Percentiles rank a stretch among this genome's conserved stretches.
These are phyloP conservation scores for Xenus cinereus DNA, from an alignment of 2,113 vertebrate genomes.

Conservation along the genomic window DNA sequence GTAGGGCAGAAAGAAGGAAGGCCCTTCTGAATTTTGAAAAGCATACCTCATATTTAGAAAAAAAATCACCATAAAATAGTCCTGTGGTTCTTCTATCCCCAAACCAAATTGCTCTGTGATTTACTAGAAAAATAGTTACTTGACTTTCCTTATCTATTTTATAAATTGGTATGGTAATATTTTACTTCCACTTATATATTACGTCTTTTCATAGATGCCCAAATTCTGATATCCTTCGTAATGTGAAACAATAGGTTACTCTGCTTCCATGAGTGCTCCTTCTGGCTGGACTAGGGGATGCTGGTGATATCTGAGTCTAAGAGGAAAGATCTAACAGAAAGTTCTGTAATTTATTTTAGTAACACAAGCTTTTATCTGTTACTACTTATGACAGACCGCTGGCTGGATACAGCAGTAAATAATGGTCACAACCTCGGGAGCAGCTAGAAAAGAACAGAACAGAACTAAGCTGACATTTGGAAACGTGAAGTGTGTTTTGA, in stretches of 20 bases:
- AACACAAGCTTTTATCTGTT: background rate
- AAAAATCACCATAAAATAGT: background rate
- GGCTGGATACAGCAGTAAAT: background rate
- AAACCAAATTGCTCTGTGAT: background rate
- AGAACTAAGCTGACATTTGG: background rate
- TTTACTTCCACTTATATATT: background rate
- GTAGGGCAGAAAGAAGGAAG: background rate
- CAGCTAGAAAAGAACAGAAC: background rate
- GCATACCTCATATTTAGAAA: background rate
- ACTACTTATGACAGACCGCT: background rate
- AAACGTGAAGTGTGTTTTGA: background rate
- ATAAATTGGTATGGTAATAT: background rate
- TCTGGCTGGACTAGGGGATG: background rate
- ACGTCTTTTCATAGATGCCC: background rate
- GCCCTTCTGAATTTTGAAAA: background rate
- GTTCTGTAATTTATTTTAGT: background rate
- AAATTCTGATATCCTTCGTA: background rate
- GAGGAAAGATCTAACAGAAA: background rate
- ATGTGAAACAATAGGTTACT: background rate
- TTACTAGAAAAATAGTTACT: background rate
- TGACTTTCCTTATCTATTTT: background rate
- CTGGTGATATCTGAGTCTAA: background rate
- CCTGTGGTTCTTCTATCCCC: background rate
- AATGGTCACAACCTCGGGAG: background rate
- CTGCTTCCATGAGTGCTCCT: background rate